phyloP scores from a whole-genome alignment of 2,797 vertebrate species.

The Uromys caudimaculatus region DNA sequence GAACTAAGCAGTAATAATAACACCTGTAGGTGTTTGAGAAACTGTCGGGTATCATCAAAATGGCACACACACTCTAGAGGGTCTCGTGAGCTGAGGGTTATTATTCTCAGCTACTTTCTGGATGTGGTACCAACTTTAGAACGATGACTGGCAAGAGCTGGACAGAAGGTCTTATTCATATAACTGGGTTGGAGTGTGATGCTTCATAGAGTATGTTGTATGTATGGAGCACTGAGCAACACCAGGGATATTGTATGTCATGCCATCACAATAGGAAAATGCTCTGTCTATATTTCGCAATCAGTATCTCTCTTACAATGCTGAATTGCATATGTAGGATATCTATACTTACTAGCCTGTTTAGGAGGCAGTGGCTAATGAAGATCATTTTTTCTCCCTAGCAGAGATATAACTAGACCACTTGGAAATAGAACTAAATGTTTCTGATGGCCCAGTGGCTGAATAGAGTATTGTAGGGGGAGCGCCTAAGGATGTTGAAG shows the following conservation, averaged over 20 bases:
- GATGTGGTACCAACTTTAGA: not conserved
- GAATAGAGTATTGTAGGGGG: not conserved
- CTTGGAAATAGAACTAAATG: not conserved
- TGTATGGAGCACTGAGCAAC: not conserved
- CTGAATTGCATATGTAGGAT: not conserved
- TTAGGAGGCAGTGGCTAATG: not conserved
- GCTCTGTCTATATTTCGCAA: not conserved
- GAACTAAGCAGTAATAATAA: not conserved
- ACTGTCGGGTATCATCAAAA: not conserved
- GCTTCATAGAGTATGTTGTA: not conserved
- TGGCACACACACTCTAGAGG: not conserved
- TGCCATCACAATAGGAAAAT: not conserved
- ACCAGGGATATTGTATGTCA: not conserved
- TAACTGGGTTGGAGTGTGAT: not conserved
- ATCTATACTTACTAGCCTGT: not conserved
- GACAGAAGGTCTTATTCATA: not conserved
- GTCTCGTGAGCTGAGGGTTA: not conserved
- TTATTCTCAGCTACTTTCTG: not conserved
- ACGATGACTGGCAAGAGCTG: not conserved
- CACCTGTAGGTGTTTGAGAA: not conserved
- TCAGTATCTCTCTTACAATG: not conserved
- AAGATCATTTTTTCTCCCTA: not conserved
- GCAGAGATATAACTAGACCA: not conserved
- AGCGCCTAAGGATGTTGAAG: not conserved
- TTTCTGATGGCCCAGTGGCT: not conserved